A percentile compares a stretch with the other conserved stretches of the same genome.
Conservation (phyloP, 2,113 vertebrate genomes). For the Mystacornis crossleyi region DNA sequence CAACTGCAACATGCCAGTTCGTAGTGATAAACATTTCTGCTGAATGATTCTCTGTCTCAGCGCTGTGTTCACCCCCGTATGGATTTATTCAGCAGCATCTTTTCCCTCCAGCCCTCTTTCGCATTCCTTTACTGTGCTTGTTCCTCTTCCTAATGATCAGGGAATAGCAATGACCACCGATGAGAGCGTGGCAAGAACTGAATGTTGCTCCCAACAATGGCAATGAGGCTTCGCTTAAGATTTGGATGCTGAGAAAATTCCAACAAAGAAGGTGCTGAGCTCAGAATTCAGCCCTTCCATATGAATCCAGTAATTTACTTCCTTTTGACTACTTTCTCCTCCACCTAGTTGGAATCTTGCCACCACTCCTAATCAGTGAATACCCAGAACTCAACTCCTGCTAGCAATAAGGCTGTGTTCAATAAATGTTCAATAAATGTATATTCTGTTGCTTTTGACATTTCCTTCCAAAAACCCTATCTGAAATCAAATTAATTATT, state of each 20-base stretch:
- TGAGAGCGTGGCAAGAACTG: neutral
- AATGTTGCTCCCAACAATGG: neutral
- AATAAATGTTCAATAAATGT: neutral
- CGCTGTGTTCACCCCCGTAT: neutral
- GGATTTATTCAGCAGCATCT: conserved; percentile 32
- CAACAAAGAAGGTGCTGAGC: neutral
- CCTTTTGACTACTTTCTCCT: neutral
- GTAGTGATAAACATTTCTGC: neutral
- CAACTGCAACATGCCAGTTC: neutral
- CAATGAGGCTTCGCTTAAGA: neutral
- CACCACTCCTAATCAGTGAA: neutral
- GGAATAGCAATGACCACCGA: neutral
- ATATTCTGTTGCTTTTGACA: neutral
- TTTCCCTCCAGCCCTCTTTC: neutral
- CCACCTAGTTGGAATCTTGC: neutral
- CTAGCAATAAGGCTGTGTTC: neutral
- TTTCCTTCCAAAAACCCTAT: neutral
- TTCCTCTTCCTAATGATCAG: neutral
- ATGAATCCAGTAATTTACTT: neutral
- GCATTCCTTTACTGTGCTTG: neutral
- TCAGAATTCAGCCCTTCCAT: neutral
- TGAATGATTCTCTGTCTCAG: neutral
- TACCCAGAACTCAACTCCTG: neutral
- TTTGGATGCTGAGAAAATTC: neutral
- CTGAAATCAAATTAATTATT: neutral